Conservation (phyloP, 2,797 vertebrate species). For the Sebastes miniatus region DNA sequence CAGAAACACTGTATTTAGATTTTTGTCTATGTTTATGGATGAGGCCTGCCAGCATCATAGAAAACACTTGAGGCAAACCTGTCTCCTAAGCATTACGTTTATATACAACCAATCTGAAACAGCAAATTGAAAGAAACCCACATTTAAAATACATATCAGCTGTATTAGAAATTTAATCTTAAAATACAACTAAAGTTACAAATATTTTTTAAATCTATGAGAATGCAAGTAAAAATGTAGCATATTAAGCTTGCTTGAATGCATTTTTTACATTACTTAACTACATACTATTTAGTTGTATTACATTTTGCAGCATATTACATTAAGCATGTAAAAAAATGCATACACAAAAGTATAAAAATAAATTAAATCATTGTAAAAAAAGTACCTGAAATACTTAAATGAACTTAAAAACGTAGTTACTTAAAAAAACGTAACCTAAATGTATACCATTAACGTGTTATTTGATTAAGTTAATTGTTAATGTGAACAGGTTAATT, state of each 20-base stretch:
- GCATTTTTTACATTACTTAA: too few relatives aligned
- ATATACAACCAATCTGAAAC: not conserved
- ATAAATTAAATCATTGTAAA: too few relatives aligned
- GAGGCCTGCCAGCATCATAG: not conserved
- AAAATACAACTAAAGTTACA: too few relatives aligned
- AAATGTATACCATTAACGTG: too few relatives aligned
- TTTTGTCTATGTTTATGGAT: not conserved
- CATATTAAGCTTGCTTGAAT: too few relatives aligned
- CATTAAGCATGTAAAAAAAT: not conserved
- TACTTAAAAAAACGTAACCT: too few relatives aligned
- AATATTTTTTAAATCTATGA: too few relatives aligned
- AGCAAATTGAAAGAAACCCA: too few relatives aligned
- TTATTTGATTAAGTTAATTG: not conserved
- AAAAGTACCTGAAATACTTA: too few relatives aligned
- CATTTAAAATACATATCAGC: not conserved
- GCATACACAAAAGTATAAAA: not conserved
- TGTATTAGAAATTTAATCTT: too few relatives aligned
- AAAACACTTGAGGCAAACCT: not conserved
- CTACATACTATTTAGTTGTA: not conserved
- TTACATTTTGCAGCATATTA: not conserved
- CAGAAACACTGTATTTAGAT: not conserved
- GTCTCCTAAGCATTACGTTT: not conserved
- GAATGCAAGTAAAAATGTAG: too few relatives aligned
- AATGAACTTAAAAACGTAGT: too few relatives aligned
- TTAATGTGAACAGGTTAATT: not conserved